Base-by-base conservation (phyloP, 2,888 invertebrate genomes). In the Dryomyza anilis region DNA sequence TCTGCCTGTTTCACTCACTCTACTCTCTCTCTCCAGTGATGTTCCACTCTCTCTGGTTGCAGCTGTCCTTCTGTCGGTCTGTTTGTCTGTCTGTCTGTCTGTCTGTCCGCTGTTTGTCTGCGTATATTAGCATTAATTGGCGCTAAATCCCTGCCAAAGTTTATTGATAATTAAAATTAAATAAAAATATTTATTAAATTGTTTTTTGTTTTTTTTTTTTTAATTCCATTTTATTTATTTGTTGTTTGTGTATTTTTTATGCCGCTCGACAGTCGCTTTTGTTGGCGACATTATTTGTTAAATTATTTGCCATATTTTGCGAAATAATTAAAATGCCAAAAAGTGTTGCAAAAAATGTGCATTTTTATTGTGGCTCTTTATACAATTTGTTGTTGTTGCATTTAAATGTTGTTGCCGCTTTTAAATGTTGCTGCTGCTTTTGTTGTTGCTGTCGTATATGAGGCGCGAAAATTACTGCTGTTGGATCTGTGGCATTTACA, bases 91-190 rank as follows among this genome's bases (percentile, higher is more conserved):
- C 29, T 46, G 58, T 46, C 27, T 58, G 21, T 21, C 19, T 46
- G 45, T 46, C 27, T 27, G 25, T 48, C 43, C 43, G 43, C 16
- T 46, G 21, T 46, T 5, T 21, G 46, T 21, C 5, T 14, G 6
- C 16, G 14, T 52, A n/a, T n/a, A n/a, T n/a, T n/a, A n/a, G 21
- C 33, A 55, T 55, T 55, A 33, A 55, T 55, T 55, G 19, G 19
- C 33, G 33, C 55, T 55, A 55, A 55, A 55, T 55, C 33, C 55
- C 3, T 29, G 55, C 55, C 16, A 16, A 55, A 19, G 3, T 48
- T 60, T 33, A 50, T 62, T 53, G 55, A 63, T 56, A 63, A 63
- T 46, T 56, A 45, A 63, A 55, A 46, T 63, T 46, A 63, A 63
- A 56, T 29, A 63, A 63, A 62, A 63, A 63, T 56, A 55, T 63